Evolutionary conservation across 2,888 invertebrate genomes (phyloP).

Genomic region (Gandaritis pyraliata): DNA sequence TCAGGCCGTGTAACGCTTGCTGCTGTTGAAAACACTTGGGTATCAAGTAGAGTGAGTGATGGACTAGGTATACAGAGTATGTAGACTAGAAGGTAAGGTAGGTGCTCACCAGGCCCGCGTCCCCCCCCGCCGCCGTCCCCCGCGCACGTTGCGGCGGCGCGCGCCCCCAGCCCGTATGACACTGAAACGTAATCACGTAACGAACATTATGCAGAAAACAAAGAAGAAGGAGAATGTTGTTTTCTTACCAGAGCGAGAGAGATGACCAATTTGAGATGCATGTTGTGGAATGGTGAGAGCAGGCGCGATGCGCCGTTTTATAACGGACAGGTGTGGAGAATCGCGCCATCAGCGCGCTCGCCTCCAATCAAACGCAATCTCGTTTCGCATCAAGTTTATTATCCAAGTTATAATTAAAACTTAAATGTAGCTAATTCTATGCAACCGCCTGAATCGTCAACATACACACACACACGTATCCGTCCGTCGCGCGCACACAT

Average conservation of each 20-base stretch:
- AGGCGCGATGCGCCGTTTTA: conserved; percentile 1
- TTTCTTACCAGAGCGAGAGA: conserved; percentile 15
- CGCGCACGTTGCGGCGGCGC: no score
- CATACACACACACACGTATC: not conserved
- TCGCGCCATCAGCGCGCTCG: conserved; percentile 21
- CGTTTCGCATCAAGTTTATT: conserved; percentile 41
- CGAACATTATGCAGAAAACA: no score
- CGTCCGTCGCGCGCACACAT: conserved; percentile 9
- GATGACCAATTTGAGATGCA: conserved; percentile 18
- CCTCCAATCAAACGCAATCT: conserved; percentile 32
- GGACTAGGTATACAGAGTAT: no score
- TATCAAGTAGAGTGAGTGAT: not conserved
- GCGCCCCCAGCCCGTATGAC: no score
- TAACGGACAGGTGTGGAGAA: conserved; percentile 10
- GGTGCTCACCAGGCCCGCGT: not conserved
- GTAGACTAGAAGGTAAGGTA: not conserved
- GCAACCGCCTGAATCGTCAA: conserved; percentile 15
- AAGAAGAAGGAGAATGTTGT: no score
- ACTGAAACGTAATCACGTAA: conserved; percentile 1
- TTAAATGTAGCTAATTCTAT: conserved; percentile 37
- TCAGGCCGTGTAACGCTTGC: conserved; percentile 36
- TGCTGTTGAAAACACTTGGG: not conserved
- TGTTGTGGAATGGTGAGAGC: conserved; percentile 4
- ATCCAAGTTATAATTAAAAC: conserved; percentile 49
- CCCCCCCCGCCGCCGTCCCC: no score